These are phyloP conservation scores for Smutsia temminckii DNA, from an alignment of 2,797 vertebrate genomes.

Conservation along the genomic window DNA sequence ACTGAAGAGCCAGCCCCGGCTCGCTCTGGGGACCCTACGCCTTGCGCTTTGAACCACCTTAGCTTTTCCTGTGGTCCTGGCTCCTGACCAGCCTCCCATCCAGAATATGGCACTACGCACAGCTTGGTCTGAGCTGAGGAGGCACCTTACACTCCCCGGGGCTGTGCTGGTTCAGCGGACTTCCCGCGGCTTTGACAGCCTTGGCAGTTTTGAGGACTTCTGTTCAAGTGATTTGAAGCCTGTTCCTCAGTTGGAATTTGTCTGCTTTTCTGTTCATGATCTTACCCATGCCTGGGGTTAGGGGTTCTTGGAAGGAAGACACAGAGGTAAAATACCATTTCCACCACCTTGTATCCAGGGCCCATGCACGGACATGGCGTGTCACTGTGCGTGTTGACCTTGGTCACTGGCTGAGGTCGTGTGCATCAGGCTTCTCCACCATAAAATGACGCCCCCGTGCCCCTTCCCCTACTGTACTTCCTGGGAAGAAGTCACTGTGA, in stretches of 20 bases:
- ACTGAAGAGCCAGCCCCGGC: fast-evolving
- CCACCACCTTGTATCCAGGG: neutral
- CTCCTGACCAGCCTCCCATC: too few relatives aligned
- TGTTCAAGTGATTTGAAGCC: neutral
- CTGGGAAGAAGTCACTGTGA: neutral
- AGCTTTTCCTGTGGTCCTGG: fast-evolving
- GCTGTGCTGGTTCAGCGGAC: neutral
- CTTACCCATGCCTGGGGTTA: neutral
- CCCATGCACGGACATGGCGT: too few relatives aligned
- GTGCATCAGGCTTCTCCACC: neutral
- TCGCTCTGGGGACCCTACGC: fast-evolving
- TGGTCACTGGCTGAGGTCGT: too few relatives aligned
- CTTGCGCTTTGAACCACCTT: too few relatives aligned
- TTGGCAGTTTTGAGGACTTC: neutral
- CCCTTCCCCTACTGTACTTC: fast-evolving
- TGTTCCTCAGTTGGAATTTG: neutral
- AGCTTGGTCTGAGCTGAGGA: too few relatives aligned
- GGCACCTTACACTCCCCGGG: fast-evolving
- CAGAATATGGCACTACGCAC: fast-evolving
- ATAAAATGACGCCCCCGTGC: too few relatives aligned
- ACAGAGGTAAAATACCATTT: fast-evolving
- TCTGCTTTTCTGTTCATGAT: neutral
- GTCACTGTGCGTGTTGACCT: too few relatives aligned
- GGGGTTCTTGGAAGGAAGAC: neutral
- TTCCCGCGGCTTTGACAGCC: neutral